phyloP scores from a whole-genome alignment of 2,113 vertebrate genomes.

The Lota lota region DNA sequence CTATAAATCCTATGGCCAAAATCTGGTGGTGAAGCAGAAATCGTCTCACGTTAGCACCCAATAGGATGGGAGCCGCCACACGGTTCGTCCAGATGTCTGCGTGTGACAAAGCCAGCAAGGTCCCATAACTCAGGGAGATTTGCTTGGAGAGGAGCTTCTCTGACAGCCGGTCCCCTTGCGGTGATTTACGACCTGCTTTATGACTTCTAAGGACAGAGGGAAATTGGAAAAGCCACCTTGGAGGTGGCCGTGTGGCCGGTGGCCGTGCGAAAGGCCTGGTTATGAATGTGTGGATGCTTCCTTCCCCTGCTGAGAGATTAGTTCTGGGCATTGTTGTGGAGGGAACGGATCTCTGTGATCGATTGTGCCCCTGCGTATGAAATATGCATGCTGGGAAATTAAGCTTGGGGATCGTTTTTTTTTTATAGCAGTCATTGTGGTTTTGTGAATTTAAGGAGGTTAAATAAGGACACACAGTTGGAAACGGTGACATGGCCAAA shows the following conservation, averaged over 20 bases:
- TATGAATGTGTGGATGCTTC: conserved; percentile 20
- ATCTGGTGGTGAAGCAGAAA: no score
- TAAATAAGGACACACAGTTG: not conserved
- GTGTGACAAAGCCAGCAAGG: not conserved
- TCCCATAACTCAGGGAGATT: conserved; percentile 45
- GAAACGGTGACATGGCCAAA: conserved; percentile 17
- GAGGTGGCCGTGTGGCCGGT: conserved; percentile 26
- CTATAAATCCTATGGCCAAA: no score
- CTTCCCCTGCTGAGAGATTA: conserved; percentile 27
- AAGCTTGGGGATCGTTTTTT: conserved; percentile 25
- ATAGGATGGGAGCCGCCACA: no score
- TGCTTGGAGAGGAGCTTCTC: conserved; percentile 30
- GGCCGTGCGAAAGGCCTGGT: conserved; percentile 11
- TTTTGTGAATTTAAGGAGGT: not conserved
- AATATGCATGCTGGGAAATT: conserved; percentile 10
- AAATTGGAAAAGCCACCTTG: conserved; percentile 44
- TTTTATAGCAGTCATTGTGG: not conserved
- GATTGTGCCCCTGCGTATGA: conserved; percentile 39
- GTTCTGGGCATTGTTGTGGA: conserved; percentile 29
- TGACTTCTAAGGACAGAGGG: conserved; percentile 37
- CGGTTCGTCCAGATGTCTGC: no score
- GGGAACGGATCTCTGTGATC: conserved; percentile 17
- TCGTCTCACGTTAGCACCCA: no score
- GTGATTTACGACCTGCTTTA: conserved; percentile 41
- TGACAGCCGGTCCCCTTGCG: conserved; percentile 26